These are phyloP conservation scores for Aquatica leii DNA, from an alignment of 2,888 invertebrate species.

Conservation along the genomic window DNA sequence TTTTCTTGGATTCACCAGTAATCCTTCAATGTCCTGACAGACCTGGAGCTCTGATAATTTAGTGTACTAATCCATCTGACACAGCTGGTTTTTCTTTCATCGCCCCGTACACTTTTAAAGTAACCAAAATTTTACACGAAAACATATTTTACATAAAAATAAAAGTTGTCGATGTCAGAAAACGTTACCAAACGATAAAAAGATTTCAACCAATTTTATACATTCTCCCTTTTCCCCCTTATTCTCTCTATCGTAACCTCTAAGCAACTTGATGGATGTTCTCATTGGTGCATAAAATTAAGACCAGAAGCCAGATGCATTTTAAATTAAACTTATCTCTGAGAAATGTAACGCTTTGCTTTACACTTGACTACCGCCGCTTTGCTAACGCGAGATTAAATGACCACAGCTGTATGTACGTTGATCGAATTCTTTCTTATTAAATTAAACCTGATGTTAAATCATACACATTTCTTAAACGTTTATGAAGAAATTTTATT, in stretches of 20 bases:
- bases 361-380: slow-evolving; percentile 21
- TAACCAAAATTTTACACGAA: not conserved
- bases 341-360: slow-evolving; percentile 21
- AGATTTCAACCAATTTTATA: not conserved
- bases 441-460: too few species aligned
- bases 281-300: slow-evolving; percentile 29
- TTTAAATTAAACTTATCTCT: slow-evolving; percentile 32
- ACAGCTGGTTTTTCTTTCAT: slow-evolving; percentile 46
- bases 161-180: not conserved
- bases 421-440: slow-evolving; percentile 2
- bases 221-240: too few species aligned
- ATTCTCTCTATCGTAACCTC: too few species aligned
- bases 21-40: slow-evolving; percentile 55
- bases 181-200: not conserved
- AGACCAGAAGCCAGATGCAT: slow-evolving; percentile 20
- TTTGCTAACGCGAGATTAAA: slow-evolving; percentile 30
- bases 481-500: not conserved
- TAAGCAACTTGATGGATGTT: slow-evolving; percentile 21
- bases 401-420: slow-evolving; percentile 25
- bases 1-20: slow-evolving; percentile 53
- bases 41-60: slow-evolving; percentile 55
- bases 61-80: slow-evolving; percentile 58
- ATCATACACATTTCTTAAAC: too few species aligned
- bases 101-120: slow-evolving; percentile 18
- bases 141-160: slow-evolving; percentile 5